Evolutionary conservation across 37 sponge, comb jelly and placozoan species (phyloP).

Genomic region (Chondrosia reniformis): DNA sequence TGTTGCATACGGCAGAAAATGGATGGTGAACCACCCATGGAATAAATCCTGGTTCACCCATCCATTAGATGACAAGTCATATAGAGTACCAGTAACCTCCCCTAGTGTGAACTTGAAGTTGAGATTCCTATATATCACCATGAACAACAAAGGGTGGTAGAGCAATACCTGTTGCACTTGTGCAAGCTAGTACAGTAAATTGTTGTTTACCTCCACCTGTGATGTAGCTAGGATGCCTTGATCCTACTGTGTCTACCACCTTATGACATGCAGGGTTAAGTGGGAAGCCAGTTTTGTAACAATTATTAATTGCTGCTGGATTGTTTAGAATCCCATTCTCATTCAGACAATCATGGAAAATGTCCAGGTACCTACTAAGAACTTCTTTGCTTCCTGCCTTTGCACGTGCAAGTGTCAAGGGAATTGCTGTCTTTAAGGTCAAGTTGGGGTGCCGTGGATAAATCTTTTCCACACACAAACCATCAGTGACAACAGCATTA

Average conservation of each 20-base stretch:
- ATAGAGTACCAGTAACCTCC: conserved; percentile 34
- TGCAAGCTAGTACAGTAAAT: conserved; percentile 36
- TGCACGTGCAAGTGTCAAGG: conserved; percentile 36
- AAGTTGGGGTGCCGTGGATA: conserved; percentile 31
- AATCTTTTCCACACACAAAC: conserved; percentile 42
- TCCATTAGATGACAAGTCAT: conserved; percentile 31
- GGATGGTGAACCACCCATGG: conserved; percentile 11
- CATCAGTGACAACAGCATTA: not conserved
- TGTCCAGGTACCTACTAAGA: conserved; percentile 24
- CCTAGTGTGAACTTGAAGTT: conserved; percentile 13
- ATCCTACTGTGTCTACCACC: conserved; percentile 2
- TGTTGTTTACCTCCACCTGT: conserved; percentile 15
- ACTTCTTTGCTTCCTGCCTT: conserved; percentile 30
- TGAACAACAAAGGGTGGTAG: conserved; percentile 40
- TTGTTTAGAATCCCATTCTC: conserved; percentile 39
- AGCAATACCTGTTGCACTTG: conserved; percentile 32
- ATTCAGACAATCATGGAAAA: conserved; percentile 30
- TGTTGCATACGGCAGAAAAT: conserved; percentile 8
- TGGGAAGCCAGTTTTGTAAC: conserved; percentile 52
- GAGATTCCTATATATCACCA: too few relatives aligned
- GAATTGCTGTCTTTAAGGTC: conserved; percentile 17
- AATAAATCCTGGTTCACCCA: conserved; percentile 28
- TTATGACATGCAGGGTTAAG: conserved; percentile 25
- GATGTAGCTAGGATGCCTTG: conserved; percentile 17
- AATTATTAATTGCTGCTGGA: conserved; percentile 37